A percentile compares a stretch with the other conserved stretches of the same genome.
These are phyloP conservation scores for Bubo scandiacus DNA, from an alignment of 2,113 vertebrate genomes.

Conservation along the genomic window DNA sequence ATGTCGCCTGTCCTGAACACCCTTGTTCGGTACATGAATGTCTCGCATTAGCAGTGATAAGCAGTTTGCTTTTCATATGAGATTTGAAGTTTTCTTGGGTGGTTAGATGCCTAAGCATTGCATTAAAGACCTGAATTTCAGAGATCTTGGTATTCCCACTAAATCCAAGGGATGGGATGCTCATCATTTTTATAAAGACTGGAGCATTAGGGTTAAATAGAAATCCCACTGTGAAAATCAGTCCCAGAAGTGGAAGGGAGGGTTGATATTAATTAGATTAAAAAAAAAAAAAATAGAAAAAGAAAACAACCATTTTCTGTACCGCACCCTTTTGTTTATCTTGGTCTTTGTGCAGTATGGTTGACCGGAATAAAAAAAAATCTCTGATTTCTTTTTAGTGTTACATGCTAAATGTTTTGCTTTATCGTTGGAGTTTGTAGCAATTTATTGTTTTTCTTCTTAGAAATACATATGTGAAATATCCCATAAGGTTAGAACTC, in stretches of 20 bases:
- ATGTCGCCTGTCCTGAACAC: not conserved
- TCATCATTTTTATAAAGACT: not conserved
- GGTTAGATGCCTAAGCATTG: not conserved
- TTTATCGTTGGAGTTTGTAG: not conserved
- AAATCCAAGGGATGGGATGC: not conserved
- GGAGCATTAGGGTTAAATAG: not conserved
- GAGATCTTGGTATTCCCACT: not conserved
- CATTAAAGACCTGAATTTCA: not conserved
- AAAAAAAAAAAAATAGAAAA: not conserved
- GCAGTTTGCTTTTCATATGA: not conserved
- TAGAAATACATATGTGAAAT: not conserved
- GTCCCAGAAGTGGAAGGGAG: not conserved
- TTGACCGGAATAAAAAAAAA: not conserved
- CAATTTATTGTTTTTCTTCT: not conserved
- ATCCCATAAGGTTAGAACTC: not conserved
- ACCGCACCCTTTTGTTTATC: not conserved
- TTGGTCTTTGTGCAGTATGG: not conserved
- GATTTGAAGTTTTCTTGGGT: not conserved
- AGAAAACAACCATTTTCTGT: not conserved
- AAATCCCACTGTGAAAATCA: not conserved
- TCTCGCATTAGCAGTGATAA: not conserved
- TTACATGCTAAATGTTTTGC: not conserved
- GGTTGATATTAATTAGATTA: not conserved
- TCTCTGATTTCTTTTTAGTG: not conserved
- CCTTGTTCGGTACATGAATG: conserved; percentile 16